phyloP scores from a whole-genome alignment of 2,888 invertebrate species.

The Diarsia mendica region DNA sequence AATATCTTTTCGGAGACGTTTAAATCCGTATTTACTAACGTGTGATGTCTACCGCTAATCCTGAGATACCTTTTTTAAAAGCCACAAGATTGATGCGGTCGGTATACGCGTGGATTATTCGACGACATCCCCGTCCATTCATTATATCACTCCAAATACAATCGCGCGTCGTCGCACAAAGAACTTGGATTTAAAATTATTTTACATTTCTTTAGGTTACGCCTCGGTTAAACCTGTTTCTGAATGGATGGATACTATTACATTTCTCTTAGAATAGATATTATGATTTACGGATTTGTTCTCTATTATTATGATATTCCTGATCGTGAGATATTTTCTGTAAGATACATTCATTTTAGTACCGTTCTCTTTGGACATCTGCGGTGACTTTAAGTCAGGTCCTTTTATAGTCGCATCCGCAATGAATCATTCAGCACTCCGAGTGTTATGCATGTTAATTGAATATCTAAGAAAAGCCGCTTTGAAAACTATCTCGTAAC shows the following conservation, averaged over 20 bases:
- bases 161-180: slow-evolving; percentile 42
- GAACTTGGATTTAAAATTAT: slow-evolving; percentile 54
- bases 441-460: slow-evolving; percentile 42
- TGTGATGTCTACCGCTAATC: slow-evolving; percentile 62
- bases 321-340: slow-evolving; percentile 33
- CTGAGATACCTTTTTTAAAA: slow-evolving; percentile 63
- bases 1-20: slow-evolving; percentile 16
- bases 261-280: slow-evolving; percentile 42
- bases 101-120: slow-evolving; percentile 64
- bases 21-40: slow-evolving; percentile 35
- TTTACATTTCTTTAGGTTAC: slow-evolving; percentile 58
- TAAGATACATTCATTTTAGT: slow-evolving; percentile 31
- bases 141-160: slow-evolving; percentile 62
- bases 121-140: slow-evolving; percentile 59
- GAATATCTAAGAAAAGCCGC: slow-evolving; percentile 25
- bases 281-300: slow-evolving; percentile 51
- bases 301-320: slow-evolving; percentile 53
- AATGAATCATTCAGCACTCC: slow-evolving; percentile 40
- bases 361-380: slow-evolving; percentile 30
- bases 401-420: slow-evolving; percentile 23
- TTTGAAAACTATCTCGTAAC: neutral
- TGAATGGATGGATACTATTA: slow-evolving; percentile 56
- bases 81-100: slow-evolving; percentile 69
- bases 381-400: slow-evolving; percentile 26
- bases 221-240: slow-evolving; percentile 48